phyloP scores from a whole-genome alignment of 2,888 invertebrate genomes.

The Nemoura dubitans region DNA sequence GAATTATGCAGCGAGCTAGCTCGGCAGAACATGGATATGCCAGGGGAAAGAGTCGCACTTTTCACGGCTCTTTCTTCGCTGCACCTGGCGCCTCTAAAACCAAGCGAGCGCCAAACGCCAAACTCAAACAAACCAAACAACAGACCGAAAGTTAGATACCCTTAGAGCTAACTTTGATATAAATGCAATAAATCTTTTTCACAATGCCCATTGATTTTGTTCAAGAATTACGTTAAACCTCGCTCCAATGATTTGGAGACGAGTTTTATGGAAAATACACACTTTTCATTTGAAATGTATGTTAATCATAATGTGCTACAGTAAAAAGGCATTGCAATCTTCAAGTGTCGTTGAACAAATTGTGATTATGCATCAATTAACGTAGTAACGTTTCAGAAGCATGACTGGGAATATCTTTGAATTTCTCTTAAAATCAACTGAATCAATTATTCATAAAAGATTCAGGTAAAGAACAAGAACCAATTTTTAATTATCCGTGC shows the following conservation, averaged over 20 bases:
- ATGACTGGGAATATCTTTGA: too few species aligned
- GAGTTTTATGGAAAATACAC: neutral
- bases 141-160: constrained; percentile 20
- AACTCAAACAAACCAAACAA: constrained; percentile 26
- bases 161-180: neutral
- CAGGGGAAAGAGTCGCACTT: neutral
- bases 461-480: too few species aligned
- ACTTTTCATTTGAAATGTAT: too few species aligned
- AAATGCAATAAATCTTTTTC: neutral
- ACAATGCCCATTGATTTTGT: neutral
- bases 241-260: neutral
- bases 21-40: neutral
- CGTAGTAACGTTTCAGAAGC: too few species aligned
- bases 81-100: constrained; percentile 27
- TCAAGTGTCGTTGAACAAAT: too few species aligned
- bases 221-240: neutral
- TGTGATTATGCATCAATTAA: too few species aligned
- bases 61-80: neutral
- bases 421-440: too few species aligned
- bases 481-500: too few species aligned
- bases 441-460: too few species aligned
- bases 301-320: too few species aligned
- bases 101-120: constrained; percentile 20
- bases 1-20: constrained; percentile 22
- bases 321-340: too few species aligned